Base-by-base conservation (phyloP, 2,888 invertebrate species). In the Drosophila yooni region DNA sequence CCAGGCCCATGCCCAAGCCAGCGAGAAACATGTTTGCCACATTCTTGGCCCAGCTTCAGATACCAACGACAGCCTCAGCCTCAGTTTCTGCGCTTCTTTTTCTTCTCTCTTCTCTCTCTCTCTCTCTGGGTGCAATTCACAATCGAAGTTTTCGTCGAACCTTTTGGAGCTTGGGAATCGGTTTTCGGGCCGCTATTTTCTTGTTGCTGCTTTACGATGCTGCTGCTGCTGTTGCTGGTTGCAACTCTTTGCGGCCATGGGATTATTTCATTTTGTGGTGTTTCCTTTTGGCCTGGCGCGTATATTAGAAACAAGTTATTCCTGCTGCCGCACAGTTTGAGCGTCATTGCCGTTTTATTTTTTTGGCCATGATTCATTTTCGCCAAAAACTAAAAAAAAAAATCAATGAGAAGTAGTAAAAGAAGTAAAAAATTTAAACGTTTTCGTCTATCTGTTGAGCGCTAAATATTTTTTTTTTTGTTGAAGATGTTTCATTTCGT, bases 211-310 rank as follows among this genome's bases (percentile, higher is more conserved):
- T 70, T 68, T 68, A 68, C 59, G 71, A 67, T 65, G 85, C 54
- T 82, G 86, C 69, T 76, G 38, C 18, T 21, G 43, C 43, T 21
- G 43, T 21, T 46, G 21, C 13, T 46, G 46, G 25, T 46, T 25
- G 63, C 66, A 72, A 36, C 66, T 66, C 66, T 74, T 72, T 59
- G 78, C 74, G 90, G 80, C 90, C 91, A 91, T 90, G 90, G 91
- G 91, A 89, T 90, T 90, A 86, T 88, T 90, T 88, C 89, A 90
- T 90, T 88, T 90, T 90, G 91, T 88, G 88, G 91, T 88, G 82
- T 88, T 89, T 88, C 88, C 91, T 85, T 90, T 88, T 88, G 74
- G 76, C 61, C 62, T 75, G 71, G 69, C 70, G 70, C 77, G 85
- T 77, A 84, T 81, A 79, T 87, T 89, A 89, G 91, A 88, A 88